Conservation (phyloP, 1,140 invertebrate genomes). For the Mactra quadrangularis region DNA sequence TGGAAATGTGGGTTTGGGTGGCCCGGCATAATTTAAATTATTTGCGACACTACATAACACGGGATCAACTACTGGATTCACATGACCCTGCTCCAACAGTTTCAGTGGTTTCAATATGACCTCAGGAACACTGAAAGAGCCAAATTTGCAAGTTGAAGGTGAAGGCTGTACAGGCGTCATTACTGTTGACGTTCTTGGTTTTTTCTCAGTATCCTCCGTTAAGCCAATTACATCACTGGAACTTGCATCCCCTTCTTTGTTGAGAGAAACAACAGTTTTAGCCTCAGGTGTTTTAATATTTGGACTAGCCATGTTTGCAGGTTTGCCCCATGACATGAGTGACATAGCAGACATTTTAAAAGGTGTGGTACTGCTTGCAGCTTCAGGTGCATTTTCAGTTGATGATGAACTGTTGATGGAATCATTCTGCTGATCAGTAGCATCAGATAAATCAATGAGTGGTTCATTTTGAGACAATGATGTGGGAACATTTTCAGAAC, state of each 20-base stretch:
- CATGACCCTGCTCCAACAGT: not conserved
- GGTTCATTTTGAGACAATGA: not conserved
- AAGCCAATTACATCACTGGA: not conserved
- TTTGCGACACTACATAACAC: no score
- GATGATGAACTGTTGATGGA: not conserved
- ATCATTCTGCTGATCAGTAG: not conserved
- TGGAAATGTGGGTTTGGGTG: not conserved
- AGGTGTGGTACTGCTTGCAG: not conserved
- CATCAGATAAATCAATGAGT: not conserved
- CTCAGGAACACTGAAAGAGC: not conserved
- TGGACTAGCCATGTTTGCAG: not conserved
- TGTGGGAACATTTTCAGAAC: not conserved
- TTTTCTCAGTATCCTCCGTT: not conserved
- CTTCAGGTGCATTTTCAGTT: not conserved
- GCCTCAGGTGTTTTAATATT: not conserved
- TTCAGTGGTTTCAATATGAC: not conserved
- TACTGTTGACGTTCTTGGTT: not conserved
- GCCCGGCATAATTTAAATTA: not conserved
- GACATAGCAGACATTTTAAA: not conserved
- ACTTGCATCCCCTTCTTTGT: not conserved
- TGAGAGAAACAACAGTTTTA: not conserved
- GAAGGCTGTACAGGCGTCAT: not conserved
- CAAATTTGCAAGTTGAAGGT: not conserved
- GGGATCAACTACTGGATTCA: no score
- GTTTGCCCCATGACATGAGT: slow-evolving; percentile 35